Evolutionary conservation across 2,888 invertebrate species (phyloP).

Genomic region (Megastigmus dorsalis): DNA sequence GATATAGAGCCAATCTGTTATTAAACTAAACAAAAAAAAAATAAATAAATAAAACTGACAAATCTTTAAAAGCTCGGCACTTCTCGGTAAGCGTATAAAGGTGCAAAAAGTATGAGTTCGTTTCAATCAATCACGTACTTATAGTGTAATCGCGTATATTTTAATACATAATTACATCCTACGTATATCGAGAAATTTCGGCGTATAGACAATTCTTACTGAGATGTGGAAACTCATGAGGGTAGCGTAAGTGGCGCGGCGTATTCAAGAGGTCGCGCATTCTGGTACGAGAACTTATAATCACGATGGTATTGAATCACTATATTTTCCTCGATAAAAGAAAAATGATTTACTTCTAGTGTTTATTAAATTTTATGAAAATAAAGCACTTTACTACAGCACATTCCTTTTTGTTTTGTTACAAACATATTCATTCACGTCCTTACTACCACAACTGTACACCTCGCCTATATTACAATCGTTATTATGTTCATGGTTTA

Average conservation of each 20-base stretch:
- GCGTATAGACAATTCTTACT: constrained; percentile 33
- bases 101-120: not conserved
- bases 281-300: constrained; percentile 32
- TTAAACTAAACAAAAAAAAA: not conserved
- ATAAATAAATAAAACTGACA: constrained; percentile 21
- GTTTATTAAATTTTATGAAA: constrained; percentile 68
- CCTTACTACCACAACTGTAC: not conserved
- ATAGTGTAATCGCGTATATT: constrained; percentile 35
- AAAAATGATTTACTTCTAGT: constrained; percentile 61
- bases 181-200: constrained; percentile 13
- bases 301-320: constrained; percentile 56
- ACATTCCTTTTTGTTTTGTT: constrained; percentile 50
- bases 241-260: not conserved
- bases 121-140: constrained; percentile 22
- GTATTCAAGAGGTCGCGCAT: constrained; percentile 18
- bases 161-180: constrained; percentile 40
- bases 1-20: constrained; percentile 36
- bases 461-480: not conserved
- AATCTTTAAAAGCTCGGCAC: constrained; percentile 23
- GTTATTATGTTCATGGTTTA: no score
- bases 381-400: constrained; percentile 68
- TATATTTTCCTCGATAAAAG: constrained; percentile 62
- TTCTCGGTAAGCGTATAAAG: constrained; percentile 34
- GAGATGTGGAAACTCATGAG: constrained; percentile 32
- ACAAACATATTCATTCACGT: not conserved